Conservation (phyloP, 2,797 vertebrate genomes). For the Rhadinocentrus ornatus region DNA sequence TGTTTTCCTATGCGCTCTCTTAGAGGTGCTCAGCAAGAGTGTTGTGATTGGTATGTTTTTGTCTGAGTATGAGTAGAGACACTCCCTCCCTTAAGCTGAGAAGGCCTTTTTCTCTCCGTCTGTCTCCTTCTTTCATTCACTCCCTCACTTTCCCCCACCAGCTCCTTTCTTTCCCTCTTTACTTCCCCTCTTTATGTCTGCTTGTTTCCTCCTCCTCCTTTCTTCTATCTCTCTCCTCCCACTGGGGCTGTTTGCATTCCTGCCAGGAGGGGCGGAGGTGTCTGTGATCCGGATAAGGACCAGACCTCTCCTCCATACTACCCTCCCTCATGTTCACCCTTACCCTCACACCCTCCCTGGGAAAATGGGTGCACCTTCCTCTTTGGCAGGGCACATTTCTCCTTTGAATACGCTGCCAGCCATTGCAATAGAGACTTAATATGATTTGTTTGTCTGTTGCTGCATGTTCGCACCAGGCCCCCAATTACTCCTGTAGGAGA, state of each 20-base stretch:
- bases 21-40: conserved; percentile 59
- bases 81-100: conserved; percentile 62
- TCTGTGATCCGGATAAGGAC: conserved; percentile 77
- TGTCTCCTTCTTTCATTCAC: conserved; percentile 54
- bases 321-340: conserved; percentile 65
- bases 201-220: conserved; percentile 71
- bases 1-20: conserved; percentile 71
- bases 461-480: conserved; percentile 72
- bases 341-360: conserved; percentile 77
- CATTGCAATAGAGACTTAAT: conserved; percentile 76
- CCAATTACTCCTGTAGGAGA: conserved; percentile 57
- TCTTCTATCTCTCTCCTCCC: conserved; percentile 68
- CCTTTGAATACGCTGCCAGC: conserved; percentile 73
- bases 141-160: conserved; percentile 67
- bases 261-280: conserved; percentile 85
- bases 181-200: conserved; percentile 69
- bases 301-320: conserved; percentile 60
- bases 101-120: conserved; percentile 43
- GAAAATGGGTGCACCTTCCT: conserved; percentile 74
- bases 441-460: conserved; percentile 79
- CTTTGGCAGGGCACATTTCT: conserved; percentile 72
- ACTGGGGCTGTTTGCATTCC: conserved; percentile 78
- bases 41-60: conserved; percentile 66
- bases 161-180: conserved; percentile 65
- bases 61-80: conserved; percentile 55